These are phyloP conservation scores for Pseudomyrmex dendroicus DNA, from an alignment of 1,140 invertebrate species.

Conservation along the genomic window DNA sequence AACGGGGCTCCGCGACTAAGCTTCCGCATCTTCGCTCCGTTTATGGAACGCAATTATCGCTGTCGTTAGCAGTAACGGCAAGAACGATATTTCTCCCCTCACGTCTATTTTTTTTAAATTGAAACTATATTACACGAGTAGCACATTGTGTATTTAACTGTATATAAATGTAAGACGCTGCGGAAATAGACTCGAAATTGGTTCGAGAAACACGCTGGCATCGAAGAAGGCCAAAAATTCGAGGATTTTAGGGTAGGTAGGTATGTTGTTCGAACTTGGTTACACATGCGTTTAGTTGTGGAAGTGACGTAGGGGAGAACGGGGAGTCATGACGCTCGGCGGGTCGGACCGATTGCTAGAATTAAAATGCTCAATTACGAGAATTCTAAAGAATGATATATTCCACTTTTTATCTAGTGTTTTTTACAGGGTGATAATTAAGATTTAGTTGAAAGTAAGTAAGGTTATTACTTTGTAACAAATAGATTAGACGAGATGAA, in stretches of 20 bases:
- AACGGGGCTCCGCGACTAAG: slow-evolving; percentile 14
- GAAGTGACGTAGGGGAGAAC: too few species aligned
- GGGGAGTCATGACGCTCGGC: too few species aligned
- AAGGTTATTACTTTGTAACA: too few species aligned
- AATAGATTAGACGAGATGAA: too few species aligned
- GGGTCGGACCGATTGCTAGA: too few species aligned
- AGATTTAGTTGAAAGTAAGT: too few species aligned
- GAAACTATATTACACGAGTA: background rate
- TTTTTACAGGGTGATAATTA: too few species aligned
- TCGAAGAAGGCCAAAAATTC: background rate
- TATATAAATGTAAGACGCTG: too few species aligned
- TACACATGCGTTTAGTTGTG: too few species aligned
- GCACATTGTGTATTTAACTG: background rate
- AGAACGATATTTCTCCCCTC: background rate
- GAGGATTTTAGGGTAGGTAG: background rate
- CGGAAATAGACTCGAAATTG: background rate
- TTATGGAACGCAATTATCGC: slow-evolving; percentile 32
- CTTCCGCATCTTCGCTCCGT: slow-evolving; percentile 28
- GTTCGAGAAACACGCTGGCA: background rate
- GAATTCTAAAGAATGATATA: too few species aligned
- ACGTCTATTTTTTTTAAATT: background rate
- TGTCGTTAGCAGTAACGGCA: slow-evolving; percentile 16
- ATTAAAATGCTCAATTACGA: too few species aligned
- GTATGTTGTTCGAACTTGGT: background rate
- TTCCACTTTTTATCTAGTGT: too few species aligned